Evolutionary conservation across 1,140 invertebrate species (phyloP), one percentile per base, ranked within the genome.

Genomic region (Calephelis nemesis): DNA sequence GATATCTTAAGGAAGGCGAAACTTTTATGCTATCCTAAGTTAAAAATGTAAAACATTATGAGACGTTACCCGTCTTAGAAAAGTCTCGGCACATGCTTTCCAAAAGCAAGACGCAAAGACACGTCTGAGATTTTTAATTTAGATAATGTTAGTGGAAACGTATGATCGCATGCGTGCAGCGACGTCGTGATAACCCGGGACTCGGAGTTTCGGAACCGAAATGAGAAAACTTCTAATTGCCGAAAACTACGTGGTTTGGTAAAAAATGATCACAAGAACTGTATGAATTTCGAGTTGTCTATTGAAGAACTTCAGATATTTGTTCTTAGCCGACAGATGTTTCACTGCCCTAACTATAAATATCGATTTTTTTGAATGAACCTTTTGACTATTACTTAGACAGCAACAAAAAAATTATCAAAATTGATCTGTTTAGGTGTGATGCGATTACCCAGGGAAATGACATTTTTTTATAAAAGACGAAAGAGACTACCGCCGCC

Each of bases 151-250:
- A 60, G 54, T 60, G 11, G 19, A 39, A 39, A 39, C 30, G 30
- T 12, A 39, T 60, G 54, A 39, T 60, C 10, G 10, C 7, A 60
- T 39, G 54, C 54, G 54, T 60, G 54, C 30, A 11, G 54, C 54
- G 50, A 10, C 39, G 11, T 40, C 11, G 12, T 12, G 54, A 60
- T 60, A 40, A 60, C 39, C 19, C 30, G 54, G 40, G 5, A 7
- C 30, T 11, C 52, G 15, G 52, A 58, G 52, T 58, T 58, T 58
- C 30, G 15, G 19, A 12, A 5, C 11, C 52, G 52, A 30, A 58
- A 58, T 58, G 52, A 58, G 52, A 58, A 58, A 58, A 58, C 52
- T 58, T 58, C 52, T 58, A 58, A 58, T 58, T 58, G 52, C 52
- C 30, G 19, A 58, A 58, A 39, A 11, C 15, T 58, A 58, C 52